Percentiles rank a stretch among this genome's conserved stretches.
Evolutionary conservation across 2,113 vertebrate genomes (phyloP).

Genomic region (Sylvicapra grimmia): DNA sequence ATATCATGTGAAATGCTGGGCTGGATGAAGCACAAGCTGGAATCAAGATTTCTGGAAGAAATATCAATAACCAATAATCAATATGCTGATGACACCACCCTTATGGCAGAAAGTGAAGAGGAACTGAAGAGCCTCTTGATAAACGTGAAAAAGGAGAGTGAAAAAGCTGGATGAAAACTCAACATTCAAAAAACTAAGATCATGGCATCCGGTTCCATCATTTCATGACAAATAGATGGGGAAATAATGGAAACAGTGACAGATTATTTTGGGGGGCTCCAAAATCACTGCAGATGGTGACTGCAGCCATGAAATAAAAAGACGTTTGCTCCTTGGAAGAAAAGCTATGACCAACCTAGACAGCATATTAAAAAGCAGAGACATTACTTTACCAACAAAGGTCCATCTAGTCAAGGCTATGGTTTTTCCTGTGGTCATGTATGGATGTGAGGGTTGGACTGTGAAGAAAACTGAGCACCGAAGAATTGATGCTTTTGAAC

Average conservation of each 20-base stretch:
- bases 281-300: neutral
- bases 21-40: neutral
- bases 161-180: neutral
- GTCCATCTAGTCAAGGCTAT: neutral
- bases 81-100: neutral
- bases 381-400: neutral
- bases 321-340: neutral
- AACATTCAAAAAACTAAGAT: neutral
- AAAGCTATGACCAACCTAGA: neutral
- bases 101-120: neutral
- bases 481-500: neutral
- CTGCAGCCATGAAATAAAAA: neutral
- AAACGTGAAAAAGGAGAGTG: neutral
- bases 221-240: neutral
- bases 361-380: neutral
- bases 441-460: neutral
- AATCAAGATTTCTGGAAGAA: neutral
- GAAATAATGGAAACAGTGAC: neutral
- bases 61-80: neutral
- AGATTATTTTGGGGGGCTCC: neutral
- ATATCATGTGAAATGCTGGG: neutral
- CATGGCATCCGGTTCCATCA: neutral
- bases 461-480: fast-evolving
- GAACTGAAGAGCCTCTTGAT: neutral
- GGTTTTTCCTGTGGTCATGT: neutral